These are phyloP conservation scores for Garrulus glandarius DNA, from an alignment of 2,797 vertebrate genomes.

Conservation along the genomic window DNA sequence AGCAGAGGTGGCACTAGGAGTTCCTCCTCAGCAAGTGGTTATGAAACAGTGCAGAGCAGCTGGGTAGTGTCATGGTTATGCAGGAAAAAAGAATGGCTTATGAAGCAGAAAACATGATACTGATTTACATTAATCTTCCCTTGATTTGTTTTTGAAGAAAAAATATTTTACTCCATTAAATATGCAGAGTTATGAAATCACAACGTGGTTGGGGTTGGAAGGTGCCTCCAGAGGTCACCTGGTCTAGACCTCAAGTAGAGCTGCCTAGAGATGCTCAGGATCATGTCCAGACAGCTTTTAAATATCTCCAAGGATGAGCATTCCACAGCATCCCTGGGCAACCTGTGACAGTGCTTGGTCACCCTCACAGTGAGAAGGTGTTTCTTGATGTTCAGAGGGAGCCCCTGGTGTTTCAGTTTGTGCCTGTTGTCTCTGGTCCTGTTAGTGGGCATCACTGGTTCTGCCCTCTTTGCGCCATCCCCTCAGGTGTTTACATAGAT, in stretches of 20 bases:
- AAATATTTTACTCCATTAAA: background rate
- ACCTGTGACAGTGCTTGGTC: background rate
- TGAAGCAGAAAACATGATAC: background rate
- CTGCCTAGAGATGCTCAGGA: background rate
- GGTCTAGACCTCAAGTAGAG: background rate
- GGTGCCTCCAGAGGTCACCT: background rate
- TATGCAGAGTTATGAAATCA: background rate
- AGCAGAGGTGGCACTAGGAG: background rate
- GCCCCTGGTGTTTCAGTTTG: background rate
- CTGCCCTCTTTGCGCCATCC: background rate
- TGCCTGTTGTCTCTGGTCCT: background rate
- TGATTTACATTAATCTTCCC: background rate
- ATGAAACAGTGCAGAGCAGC: background rate
- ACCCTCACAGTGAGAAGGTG: background rate
- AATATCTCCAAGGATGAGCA: background rate
- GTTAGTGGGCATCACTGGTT: background rate
- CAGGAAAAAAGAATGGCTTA: background rate
- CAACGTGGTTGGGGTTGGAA: background rate
- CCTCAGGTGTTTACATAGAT: background rate
- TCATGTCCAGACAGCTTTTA: background rate
- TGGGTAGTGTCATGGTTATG: background rate
- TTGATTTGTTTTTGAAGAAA: background rate
- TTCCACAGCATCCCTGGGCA: background rate
- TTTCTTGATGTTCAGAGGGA: background rate
- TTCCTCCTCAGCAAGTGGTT: background rate